Conservation (phyloP, 2,113 vertebrate species). For the Mugil cephalus region DNA sequence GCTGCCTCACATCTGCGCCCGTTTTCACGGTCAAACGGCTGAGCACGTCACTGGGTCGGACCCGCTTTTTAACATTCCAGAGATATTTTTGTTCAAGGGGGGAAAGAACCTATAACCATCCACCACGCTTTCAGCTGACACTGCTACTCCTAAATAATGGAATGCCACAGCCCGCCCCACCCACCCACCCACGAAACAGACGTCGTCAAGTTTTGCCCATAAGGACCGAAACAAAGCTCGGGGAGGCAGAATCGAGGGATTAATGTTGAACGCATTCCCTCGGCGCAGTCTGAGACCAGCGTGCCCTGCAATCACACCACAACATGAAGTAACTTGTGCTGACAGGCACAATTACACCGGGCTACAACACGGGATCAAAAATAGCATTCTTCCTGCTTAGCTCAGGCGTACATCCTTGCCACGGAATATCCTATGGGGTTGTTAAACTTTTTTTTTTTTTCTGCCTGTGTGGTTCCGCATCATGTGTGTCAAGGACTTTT, state of each 20-base stretch:
- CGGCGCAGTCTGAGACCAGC: neutral
- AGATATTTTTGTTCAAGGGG: conserved; percentile 51
- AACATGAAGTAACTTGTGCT: conserved; percentile 58
- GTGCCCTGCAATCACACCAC: conserved; percentile 5
- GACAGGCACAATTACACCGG: conserved; percentile 60
- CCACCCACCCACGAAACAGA: conserved; percentile 32
- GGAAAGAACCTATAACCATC: conserved; percentile 30
- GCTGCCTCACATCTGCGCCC: conserved; percentile 50
- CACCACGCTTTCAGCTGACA: conserved; percentile 37
- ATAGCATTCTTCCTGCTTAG: conserved; percentile 68
- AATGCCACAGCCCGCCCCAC: conserved; percentile 57
- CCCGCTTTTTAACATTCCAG: conserved; percentile 77
- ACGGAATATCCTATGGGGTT: conserved; percentile 51
- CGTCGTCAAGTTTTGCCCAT: conserved; percentile 10
- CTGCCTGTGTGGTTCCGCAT: conserved; percentile 18
- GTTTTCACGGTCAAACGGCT: conserved; percentile 45
- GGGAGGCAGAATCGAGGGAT: neutral
- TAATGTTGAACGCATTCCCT: conserved; percentile 21
- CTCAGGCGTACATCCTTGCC: conserved; percentile 55
- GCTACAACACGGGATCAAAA: conserved; percentile 62
- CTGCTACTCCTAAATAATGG: conserved; percentile 43
- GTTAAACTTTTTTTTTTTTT: conserved; percentile 24
- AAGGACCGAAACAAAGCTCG: conserved; percentile 12
- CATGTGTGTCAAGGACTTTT: conserved; percentile 5
- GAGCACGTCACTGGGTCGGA: conserved; percentile 38